Evolutionary conservation across 2,888 invertebrate species (phyloP).

Genomic region (Taenaris catops): DNA sequence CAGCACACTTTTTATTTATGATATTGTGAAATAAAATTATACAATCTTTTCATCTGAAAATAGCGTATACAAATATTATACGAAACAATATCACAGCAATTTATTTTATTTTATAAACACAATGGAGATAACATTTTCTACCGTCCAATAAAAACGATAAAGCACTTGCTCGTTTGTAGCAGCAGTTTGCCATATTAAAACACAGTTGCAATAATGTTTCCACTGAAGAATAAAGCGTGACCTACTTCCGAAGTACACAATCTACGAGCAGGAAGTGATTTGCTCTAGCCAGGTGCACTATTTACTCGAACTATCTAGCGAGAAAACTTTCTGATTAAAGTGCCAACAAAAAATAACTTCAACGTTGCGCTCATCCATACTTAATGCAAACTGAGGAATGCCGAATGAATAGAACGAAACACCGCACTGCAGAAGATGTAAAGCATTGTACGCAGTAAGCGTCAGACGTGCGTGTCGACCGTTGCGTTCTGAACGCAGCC

Average conservation of each 20-base stretch:
- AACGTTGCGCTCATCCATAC: constrained; percentile 62
- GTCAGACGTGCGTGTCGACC: not conserved
- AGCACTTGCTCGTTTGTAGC: constrained; percentile 16
- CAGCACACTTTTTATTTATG: too few species aligned
- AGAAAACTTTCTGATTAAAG: constrained; percentile 63
- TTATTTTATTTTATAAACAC: constrained; percentile 3
- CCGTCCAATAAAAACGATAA: constrained; percentile 14
- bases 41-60: too few species aligned
- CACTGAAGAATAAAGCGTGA: constrained; percentile 29
- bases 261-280: constrained; percentile 36
- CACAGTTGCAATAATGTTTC: constrained; percentile 25
- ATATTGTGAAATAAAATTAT: too few species aligned
- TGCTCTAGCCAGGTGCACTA: constrained; percentile 37
- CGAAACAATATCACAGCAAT: too few species aligned
- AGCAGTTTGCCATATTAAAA: constrained; percentile 21
- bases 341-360: constrained; percentile 59
- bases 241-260: constrained; percentile 34
- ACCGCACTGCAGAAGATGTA: constrained; percentile 62
- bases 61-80: too few species aligned
- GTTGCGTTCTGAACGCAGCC: too few species aligned
- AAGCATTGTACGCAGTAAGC: not conserved
- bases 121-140: constrained; percentile 9
- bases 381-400: constrained; percentile 65
- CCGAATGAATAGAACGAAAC: constrained; percentile 72
- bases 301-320: constrained; percentile 43